Base-by-base conservation (phyloP, 2,113 vertebrate species). In the Mesitornis unicolor region DNA sequence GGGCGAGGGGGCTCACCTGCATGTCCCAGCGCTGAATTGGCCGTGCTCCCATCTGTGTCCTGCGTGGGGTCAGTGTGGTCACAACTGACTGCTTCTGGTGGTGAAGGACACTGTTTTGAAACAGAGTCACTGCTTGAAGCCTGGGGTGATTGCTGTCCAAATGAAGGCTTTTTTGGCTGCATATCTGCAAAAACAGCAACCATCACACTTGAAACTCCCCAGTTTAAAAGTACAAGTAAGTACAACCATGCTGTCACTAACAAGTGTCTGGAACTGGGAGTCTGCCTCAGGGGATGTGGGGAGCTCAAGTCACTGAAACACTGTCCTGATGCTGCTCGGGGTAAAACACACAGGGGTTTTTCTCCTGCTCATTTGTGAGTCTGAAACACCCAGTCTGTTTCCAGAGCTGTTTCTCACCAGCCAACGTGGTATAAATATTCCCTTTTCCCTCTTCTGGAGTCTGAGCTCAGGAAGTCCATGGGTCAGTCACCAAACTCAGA, bases 31-130 rank as follows among this genome's bases (percentile, higher is more conserved):
- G 1, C 6, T 1, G 20, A n/a, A 16, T 2, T 16, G 36, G 21
- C 26, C 10, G 5, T 31, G n/a, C 24, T 20, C 19, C 2, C 0
- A 7, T 4, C 3, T 29, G 11, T 21, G 8, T 31, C 19, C 19
- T 5, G 4, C 14, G 6, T 16, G 13, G 8, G 17, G 20, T 36
- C 29, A 9, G 2, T 5, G 7, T 11, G 8, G 16, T 40, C 31
- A 47, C 7, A 16, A 9, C 22, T 9, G 15, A 10, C 28, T 1
- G 11, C 8, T 54, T 54, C 47, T 17, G 17, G 14, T 45, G 38
- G 7, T 38, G 22, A 33, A 31, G 74, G 40, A 45, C 9, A 4
- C 31, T 7, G 5, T 45, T 87, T 70, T 28, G 47, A 20, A 38
- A 21, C 0, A 0, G 16, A 29, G 24, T 54, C 63, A 35, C 4